Base-by-base conservation (phyloP, 2,797 vertebrate species). In the Lutjanus campechanus region DNA sequence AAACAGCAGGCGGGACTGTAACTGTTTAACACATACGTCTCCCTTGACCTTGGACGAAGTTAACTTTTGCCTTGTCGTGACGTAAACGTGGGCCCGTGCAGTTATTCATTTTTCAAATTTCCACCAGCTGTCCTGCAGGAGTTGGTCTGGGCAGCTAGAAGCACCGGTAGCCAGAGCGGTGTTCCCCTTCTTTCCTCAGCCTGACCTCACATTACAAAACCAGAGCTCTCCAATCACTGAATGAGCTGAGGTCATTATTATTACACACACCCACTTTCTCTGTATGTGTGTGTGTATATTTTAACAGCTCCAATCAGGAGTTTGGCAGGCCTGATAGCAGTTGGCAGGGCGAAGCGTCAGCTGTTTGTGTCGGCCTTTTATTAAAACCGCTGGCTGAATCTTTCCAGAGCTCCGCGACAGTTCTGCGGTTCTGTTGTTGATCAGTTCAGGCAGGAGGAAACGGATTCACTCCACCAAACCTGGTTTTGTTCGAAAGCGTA, bases 301-400 rank as follows among this genome's bases (percentile, higher is more conserved):
- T 73, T 69, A 76, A 61, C 73, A 75, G 73, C 19, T 55, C 68
- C 61, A 69, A 87, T 89, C 85, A 82, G 87, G 59, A 76, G 73
- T 51, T 87, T 86, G 91, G 91, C 88, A 89, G 74, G 70, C 77
- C 81, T 29, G 56, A 76, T 9, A 36, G 87, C 78, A 70, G 87
- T 36, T 92, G 92, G 88, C 89, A 89, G 87, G 70, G 54, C 64
- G 6, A 70, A 64, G 81, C 62, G 60, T 91, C 90, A 91, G 88
- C 89, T 85, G 88, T 90, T 91, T 87, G 74, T 70, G 75, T 85
- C 73, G 5, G 69, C 73, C 85, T 88, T 90, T 91, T 87, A 88
- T 77, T 75, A 85, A 91, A 92, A 89, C 82, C 76, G 5, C 81
- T 69, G 85, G 81, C 70, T 88, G 85, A 92, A 83, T 87, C 46